phyloP scores from a whole-genome alignment of 2,797 vertebrate genomes.

The Lateolabrax maculatus region DNA sequence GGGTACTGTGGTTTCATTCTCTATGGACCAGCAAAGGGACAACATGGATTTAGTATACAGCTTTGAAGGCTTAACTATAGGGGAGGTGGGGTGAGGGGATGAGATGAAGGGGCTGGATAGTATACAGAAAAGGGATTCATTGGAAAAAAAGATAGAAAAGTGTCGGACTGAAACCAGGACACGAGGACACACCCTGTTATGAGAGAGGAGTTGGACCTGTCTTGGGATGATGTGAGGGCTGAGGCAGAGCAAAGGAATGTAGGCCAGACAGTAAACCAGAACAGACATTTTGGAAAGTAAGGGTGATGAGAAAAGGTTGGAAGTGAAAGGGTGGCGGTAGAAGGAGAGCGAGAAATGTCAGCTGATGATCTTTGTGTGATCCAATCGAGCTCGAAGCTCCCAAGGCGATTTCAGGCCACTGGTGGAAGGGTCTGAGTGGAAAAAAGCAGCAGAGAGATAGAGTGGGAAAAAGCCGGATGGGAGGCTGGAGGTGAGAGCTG shows the following conservation, averaged over 20 bases:
- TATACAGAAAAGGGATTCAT: conserved; percentile 29
- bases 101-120: conserved; percentile 2
- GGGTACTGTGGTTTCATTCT: conserved; percentile 45
- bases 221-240: conserved; percentile 66
- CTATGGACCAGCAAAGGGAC: conserved; percentile 46
- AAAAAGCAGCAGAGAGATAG: conserved; percentile 1
- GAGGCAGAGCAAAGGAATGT: conserved; percentile 72
- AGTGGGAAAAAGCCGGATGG: not conserved
- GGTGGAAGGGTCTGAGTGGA: not conserved
- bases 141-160: not conserved
- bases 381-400: not conserved
- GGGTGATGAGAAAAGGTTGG: conserved; percentile 33
- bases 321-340: not conserved
- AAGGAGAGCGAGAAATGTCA: conserved; percentile 31
- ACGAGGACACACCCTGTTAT: conserved; percentile 59
- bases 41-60: conserved; percentile 39
- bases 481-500: not conserved
- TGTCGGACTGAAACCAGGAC: conserved; percentile 57
- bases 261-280: conserved; percentile 68
- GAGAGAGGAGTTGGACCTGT: conserved; percentile 66
- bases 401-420: not conserved
- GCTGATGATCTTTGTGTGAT: conserved; percentile 32
- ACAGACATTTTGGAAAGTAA: conserved; percentile 43
- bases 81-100: not conserved
- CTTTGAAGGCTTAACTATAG: conserved; percentile 7